Percentiles rank a stretch among this genome's conserved stretches.
phyloP scores from a whole-genome alignment of 2,797 vertebrate genomes.

The Poecile montanus region DNA sequence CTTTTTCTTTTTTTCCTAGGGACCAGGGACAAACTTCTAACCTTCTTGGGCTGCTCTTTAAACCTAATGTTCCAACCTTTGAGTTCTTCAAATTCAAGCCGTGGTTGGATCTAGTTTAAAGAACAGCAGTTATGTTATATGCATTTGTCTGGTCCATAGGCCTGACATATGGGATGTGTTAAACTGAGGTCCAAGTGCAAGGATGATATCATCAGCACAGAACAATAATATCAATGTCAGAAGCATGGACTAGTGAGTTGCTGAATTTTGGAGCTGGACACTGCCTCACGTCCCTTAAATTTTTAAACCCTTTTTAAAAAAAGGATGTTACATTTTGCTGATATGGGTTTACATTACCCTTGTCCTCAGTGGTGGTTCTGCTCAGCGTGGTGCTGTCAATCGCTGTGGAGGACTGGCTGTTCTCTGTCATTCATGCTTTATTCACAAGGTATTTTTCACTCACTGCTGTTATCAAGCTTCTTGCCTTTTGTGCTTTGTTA shows the following conservation, averaged over 20 bases:
- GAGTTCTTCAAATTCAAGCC: conserved; percentile 26
- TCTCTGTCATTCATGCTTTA: neutral
- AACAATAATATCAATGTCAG: conserved; percentile 26
- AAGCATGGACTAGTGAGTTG: neutral
- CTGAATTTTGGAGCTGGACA: neutral
- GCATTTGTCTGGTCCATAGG: conserved; percentile 19
- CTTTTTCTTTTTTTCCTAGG: conserved; percentile 2
- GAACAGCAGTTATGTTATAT: conserved; percentile 11
- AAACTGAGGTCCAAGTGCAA: conserved; percentile 27
- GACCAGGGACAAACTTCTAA: conserved; percentile 6
- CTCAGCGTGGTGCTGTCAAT: neutral
- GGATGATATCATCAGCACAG: conserved; percentile 48
- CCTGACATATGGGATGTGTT: conserved; percentile 57
- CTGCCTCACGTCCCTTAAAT: neutral
- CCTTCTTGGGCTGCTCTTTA: neutral
- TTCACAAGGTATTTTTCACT: conserved; percentile 4
- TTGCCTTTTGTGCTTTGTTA: conserved; percentile 11
- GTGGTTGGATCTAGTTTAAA: conserved; percentile 39
- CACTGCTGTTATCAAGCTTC: neutral
- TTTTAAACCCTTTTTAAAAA: neutral
- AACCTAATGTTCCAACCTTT: conserved; percentile 30
- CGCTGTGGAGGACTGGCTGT: neutral
- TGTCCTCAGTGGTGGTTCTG: neutral
- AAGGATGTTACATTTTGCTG: neutral
- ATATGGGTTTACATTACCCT: neutral